Percentiles rank a stretch among this genome's conserved stretches.
phyloP scores from a whole-genome alignment of 2,888 invertebrate species.

The Eledone cirrhosa region DNA sequence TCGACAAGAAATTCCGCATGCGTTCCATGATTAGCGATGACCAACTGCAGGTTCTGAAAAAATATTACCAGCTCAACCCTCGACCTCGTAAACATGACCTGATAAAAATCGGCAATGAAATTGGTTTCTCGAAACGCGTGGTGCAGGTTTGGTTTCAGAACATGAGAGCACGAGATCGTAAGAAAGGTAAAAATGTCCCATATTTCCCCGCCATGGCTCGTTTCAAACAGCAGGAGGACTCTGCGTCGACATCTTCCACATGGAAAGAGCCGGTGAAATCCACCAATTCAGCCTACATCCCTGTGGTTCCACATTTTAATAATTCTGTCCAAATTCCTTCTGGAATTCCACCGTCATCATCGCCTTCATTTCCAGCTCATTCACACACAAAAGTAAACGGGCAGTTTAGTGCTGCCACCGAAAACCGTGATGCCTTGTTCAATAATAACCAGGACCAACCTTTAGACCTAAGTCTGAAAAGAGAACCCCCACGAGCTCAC shows the following conservation, averaged over 20 bases:
- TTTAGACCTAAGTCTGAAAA: slow-evolving; percentile 86
- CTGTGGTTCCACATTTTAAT: slow-evolving; percentile 52
- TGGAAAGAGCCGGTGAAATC: slow-evolving; percentile 31
- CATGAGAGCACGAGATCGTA: slow-evolving; percentile 80
- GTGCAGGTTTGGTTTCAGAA: slow-evolving; percentile 99
- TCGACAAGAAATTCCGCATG: slow-evolving; percentile 81
- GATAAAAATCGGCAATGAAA: slow-evolving; percentile 83
- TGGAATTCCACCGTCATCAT: slow-evolving; percentile 22
- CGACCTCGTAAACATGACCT: slow-evolving; percentile 94
- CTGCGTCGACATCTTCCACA: slow-evolving; percentile 31
- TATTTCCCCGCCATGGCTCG: slow-evolving; percentile 48
- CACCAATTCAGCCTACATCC: slow-evolving; percentile 56
- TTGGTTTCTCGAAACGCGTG: slow-evolving; percentile 93
- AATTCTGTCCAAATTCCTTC: slow-evolving; percentile 27
- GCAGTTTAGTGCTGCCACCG: slow-evolving; percentile 10
- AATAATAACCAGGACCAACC: slow-evolving; percentile 33
- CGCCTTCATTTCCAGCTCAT: slow-evolving; percentile 28
- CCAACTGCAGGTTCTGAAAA: slow-evolving; percentile 87
- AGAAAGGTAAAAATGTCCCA: slow-evolving; percentile 51
- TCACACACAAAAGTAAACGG: slow-evolving; percentile 22
- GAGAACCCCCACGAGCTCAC: slow-evolving; percentile 50
- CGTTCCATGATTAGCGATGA: slow-evolving; percentile 94
- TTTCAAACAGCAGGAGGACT: slow-evolving; percentile 42
- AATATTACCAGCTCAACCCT: slow-evolving; percentile 88
- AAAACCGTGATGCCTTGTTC: slow-evolving; percentile 29